Base-by-base conservation (phyloP, 64 coral and sea anemone species). In the Montipora capricornis region DNA sequence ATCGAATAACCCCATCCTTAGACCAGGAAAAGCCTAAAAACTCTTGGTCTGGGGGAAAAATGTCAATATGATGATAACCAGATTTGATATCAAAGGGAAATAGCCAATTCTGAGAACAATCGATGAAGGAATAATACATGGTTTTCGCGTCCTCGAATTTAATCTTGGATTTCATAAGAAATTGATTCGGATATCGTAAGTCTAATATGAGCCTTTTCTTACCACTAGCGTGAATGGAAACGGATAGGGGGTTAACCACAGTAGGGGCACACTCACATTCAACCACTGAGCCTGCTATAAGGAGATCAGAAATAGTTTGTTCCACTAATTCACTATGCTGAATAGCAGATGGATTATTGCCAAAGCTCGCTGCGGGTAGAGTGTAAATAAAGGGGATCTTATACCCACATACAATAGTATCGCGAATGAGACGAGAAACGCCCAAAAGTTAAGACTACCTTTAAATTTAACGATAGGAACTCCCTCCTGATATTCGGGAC, bases 211-310 rank as follows among this genome's bases (percentile, higher is more conserved):
- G 37, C 37, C 37, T 37, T 37, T 37, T 37, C 37, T 37, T 37
- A 37, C 95, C 91, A 79, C 49, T 84, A 13, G 91, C 19, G 53
- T 93, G 95, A 58, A 96, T 58, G 53, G 91, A 87, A 73, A 90
- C 95, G 1, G 95, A 96, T 26, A 96, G 66, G 26, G 74, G 95
- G 73, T 93, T 93, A 20, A 96, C 81, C 19, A 96, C 87, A 70
- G 79, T 90, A 44, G 94, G 84, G 47, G 68, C 44, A 48, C 3
- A 49, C 16, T 9, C 24, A 47, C 84, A 89, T 83, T 96, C 77
- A 16, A 92, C 50, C 10, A 83, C 76, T 20, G 89, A 95, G 44
- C 83, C 89, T 12, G 68, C 68, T 37, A 45, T 6, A 37, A 96
- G 47, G 17, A 96, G 49, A 47, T 96, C 91, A 48, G 49, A 61